Percentiles rank a stretch among this genome's conserved stretches.
Evolutionary conservation across 2,113 vertebrate species (phyloP).

Genomic region (Menidia beryllina): DNA sequence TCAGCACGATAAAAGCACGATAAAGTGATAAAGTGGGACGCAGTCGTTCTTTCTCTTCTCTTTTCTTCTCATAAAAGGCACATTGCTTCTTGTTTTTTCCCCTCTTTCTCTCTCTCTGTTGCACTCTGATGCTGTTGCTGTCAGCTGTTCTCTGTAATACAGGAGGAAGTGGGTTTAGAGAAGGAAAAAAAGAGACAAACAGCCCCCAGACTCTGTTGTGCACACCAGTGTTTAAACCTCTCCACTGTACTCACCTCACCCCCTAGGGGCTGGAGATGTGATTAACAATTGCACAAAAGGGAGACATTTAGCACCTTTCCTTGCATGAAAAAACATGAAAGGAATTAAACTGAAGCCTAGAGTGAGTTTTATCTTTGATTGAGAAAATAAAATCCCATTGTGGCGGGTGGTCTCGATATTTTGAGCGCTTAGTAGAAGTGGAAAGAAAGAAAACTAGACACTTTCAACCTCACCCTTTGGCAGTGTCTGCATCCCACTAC

Average conservation of each 20-base stretch:
- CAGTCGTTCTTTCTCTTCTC: background rate
- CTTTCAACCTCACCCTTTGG: constrained; percentile 61
- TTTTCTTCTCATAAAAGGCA: background rate
- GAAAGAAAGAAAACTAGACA: constrained; percentile 44
- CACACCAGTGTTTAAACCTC: background rate
- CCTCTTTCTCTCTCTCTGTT: background rate
- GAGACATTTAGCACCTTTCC: too few species aligned
- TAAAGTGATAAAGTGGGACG: too few species aligned
- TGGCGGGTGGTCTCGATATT: constrained; percentile 50
- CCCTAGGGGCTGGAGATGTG: constrained; percentile 32
- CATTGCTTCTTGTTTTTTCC: background rate
- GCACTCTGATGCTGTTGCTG: constrained; percentile 7
- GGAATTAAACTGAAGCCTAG: background rate
- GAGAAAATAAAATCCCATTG: constrained; percentile 10
- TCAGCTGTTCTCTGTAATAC: constrained; percentile 14
- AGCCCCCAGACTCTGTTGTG: background rate
- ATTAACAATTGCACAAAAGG: constrained; percentile 3
- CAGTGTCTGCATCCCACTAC: constrained; percentile 57
- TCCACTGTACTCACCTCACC: constrained; percentile 18
- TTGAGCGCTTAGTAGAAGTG: constrained; percentile 42
- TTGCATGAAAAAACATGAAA: too few species aligned
- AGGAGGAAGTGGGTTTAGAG: constrained; percentile 54
- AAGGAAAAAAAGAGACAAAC: constrained; percentile 34
- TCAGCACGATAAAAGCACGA: too few species aligned
- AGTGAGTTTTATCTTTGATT: background rate